A percentile compares a stretch with the other conserved stretches of the same genome.
These are phyloP conservation scores for Aleiodes testaceus DNA, from an alignment of 2,888 invertebrate genomes.

Conservation along the genomic window DNA sequence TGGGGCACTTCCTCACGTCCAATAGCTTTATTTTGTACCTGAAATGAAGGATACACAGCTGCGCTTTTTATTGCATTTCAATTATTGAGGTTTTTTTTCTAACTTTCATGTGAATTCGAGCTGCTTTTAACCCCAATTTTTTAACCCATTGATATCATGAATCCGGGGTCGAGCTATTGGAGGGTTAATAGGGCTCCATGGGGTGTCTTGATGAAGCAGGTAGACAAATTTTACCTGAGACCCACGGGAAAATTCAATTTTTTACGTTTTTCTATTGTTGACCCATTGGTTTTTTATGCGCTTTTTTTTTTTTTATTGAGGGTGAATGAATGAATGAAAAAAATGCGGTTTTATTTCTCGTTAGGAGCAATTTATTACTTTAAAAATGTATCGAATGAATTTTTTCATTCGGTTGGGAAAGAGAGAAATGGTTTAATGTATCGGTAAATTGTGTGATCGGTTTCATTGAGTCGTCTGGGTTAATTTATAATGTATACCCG, in stretches of 20 bases:
- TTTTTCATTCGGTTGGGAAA: not conserved
- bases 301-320: not conserved
- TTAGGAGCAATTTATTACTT: slow-evolving; percentile 27
- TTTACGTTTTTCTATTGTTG: slow-evolving; percentile 21
- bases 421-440: slow-evolving; percentile 20
- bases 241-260: slow-evolving; percentile 23
- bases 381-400: slow-evolving; percentile 20
- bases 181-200: slow-evolving; percentile 23
- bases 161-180: slow-evolving; percentile 50
- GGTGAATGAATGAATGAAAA: slow-evolving; percentile 6
- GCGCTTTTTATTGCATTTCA: slow-evolving; percentile 31
- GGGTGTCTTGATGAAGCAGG: slow-evolving; percentile 46
- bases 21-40: slow-evolving; percentile 43
- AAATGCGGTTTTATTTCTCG: slow-evolving; percentile 41
- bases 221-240: slow-evolving; percentile 43
- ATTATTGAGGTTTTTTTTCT: slow-evolving; percentile 6
- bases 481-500: slow-evolving; percentile 56
- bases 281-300: slow-evolving; percentile 14
- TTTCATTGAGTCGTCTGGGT: slow-evolving; percentile 57
- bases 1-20: slow-evolving; percentile 48
- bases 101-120: slow-evolving; percentile 57
- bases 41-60: slow-evolving; percentile 20
- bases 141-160: slow-evolving; percentile 62
- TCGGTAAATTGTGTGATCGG: slow-evolving; percentile 19
- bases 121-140: slow-evolving; percentile 67